Evolutionary conservation across 2,888 invertebrate species (phyloP).

Genomic region (Aproaerema taeniolella): DNA sequence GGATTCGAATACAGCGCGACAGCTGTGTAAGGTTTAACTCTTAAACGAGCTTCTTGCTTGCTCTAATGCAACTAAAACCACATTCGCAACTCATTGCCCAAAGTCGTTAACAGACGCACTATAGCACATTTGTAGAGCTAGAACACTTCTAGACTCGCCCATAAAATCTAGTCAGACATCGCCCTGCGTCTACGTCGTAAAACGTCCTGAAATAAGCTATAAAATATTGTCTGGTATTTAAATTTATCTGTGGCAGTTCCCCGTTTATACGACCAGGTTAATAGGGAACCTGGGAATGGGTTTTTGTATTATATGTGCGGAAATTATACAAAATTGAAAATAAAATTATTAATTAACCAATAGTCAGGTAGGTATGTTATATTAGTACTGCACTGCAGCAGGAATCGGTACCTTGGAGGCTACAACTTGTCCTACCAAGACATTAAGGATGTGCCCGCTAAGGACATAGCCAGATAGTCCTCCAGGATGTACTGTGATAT

Average conservation of each 20-base stretch:
- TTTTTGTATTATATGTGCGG: too few species aligned
- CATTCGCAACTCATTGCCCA: background rate
- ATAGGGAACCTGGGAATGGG: conserved; percentile 28
- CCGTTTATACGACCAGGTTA: conserved; percentile 31
- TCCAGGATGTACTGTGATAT: too few species aligned
- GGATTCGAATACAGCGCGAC: too few species aligned
- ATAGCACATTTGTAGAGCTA: conserved; percentile 28
- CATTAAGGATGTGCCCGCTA: too few species aligned
- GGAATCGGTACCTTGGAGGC: too few species aligned
- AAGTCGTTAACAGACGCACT: conserved; percentile 22
- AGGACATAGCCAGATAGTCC: too few species aligned
- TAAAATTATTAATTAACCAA: too few species aligned
- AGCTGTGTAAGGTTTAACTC: too few species aligned
- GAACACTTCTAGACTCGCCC: conserved; percentile 36
- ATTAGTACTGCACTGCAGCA: too few species aligned
- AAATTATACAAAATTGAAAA: too few species aligned
- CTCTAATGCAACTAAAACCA: background rate
- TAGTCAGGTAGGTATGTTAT: too few species aligned
- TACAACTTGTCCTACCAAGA: too few species aligned
- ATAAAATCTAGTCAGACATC: conserved; percentile 69
- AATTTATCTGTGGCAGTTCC: conserved; percentile 57
- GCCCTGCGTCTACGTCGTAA: conserved; percentile 68
- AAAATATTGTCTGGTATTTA: conserved; percentile 75
- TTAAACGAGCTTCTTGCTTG: background rate
- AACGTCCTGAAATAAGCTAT: conserved; percentile 72